Conservation (phyloP, 2,797 vertebrate genomes). For the Knipowitschia caucasica region DNA sequence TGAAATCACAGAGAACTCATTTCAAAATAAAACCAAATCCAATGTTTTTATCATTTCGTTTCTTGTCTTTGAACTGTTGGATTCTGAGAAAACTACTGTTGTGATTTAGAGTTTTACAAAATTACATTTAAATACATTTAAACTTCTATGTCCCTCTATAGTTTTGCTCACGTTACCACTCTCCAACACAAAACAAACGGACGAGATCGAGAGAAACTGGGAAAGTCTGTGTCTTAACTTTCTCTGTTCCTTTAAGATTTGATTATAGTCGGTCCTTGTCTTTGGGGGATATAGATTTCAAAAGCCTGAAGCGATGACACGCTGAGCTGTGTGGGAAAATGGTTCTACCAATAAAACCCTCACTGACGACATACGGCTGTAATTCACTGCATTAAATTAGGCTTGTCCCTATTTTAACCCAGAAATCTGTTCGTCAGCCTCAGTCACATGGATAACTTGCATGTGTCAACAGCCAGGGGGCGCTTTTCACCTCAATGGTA, state of each 20-base stretch:
- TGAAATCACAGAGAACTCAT: too few species aligned
- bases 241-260: conserved; percentile 20
- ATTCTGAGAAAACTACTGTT: too few species aligned
- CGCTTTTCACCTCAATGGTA: too few species aligned
- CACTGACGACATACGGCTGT: conserved; percentile 19
- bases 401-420: background rate
- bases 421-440: background rate
- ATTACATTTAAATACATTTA: too few species aligned
- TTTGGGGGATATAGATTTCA: conserved; percentile 48
- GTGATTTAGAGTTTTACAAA: too few species aligned
- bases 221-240: conserved; percentile 25
- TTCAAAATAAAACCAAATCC: too few species aligned
- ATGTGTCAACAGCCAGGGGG: too few species aligned
- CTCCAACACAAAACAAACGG: too few species aligned
- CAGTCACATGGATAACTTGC: too few species aligned
- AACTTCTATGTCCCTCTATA: conserved; percentile 37
- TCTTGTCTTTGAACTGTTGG: too few species aligned
- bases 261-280: conserved; percentile 42
- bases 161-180: conserved; percentile 31
- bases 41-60: too few species aligned
- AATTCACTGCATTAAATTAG: conserved; percentile 5
- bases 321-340: conserved; percentile 40
- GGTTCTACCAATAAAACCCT: conserved; percentile 35
- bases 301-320: conserved; percentile 23
- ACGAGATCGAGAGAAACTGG: conserved; percentile 6